Percentiles rank a stretch among this genome's conserved stretches.
phyloP scores from a whole-genome alignment of 2,113 vertebrate genomes.

The Castor canadensis region DNA sequence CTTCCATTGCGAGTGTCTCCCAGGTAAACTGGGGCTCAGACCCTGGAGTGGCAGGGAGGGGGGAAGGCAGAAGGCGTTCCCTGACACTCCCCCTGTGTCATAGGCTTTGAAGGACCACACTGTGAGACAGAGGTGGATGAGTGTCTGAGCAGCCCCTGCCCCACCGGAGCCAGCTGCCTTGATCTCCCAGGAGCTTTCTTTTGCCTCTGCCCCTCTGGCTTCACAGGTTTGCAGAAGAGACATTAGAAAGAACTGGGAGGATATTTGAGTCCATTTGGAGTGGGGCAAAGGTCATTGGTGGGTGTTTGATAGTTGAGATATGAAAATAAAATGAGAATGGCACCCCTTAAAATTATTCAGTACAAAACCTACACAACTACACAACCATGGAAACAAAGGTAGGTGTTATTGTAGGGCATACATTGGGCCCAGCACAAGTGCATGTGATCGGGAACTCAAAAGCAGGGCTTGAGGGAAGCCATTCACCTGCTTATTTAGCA shows the following conservation, averaged over 20 bases:
- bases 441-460: not conserved
- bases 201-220: constrained; percentile 75
- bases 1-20: constrained; percentile 74
- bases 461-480: not conserved
- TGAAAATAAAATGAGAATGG: not conserved
- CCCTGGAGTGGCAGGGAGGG: not conserved
- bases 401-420: not conserved
- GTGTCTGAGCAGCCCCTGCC: constrained; percentile 76
- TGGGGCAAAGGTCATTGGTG: not conserved
- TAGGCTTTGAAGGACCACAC: constrained; percentile 76
- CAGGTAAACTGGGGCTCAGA: constrained; percentile 33
- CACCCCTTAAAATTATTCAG: not conserved
- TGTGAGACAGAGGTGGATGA: constrained; percentile 73
- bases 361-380: not conserved
- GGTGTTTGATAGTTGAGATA: not conserved
- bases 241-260: not conserved
- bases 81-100: not conserved
- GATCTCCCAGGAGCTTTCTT: constrained; percentile 73
- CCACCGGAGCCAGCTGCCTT: constrained; percentile 70
- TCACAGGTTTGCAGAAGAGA: constrained; percentile 69
- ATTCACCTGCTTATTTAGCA: not conserved
- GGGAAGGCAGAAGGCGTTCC: accelerated
- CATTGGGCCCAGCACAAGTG: not conserved
- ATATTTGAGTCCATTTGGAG: not conserved
- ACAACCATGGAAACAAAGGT: not conserved